Percentiles rank a stretch among this genome's conserved stretches.
These are phyloP conservation scores for Pseudococcus jackbeardsleyi DNA, from an alignment of 2,888 invertebrate genomes.

Conservation along the genomic window DNA sequence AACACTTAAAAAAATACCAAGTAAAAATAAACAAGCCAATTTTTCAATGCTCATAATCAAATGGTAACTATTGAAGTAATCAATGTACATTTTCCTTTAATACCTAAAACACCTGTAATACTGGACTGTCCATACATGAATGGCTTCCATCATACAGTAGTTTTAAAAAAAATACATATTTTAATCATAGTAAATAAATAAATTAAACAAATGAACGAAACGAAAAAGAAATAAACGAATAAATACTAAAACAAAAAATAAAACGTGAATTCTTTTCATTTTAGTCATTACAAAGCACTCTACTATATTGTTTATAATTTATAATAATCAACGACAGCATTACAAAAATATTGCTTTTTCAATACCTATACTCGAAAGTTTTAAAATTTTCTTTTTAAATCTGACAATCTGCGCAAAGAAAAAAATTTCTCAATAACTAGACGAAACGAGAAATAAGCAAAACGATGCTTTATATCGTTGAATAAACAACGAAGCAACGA, in stretches of 20 bases:
- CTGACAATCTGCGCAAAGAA: background rate
- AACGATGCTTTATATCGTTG: background rate
- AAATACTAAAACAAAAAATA: background rate
- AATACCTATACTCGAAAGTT: background rate
- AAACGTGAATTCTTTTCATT: background rate
- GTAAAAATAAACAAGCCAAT: constrained; percentile 47
- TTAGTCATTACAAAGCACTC: background rate
- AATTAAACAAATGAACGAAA: background rate
- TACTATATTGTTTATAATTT: background rate
- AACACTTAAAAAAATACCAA: constrained; percentile 35
- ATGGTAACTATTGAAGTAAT: constrained; percentile 57
- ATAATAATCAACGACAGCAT: background rate
- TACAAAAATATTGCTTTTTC: constrained; percentile 23
- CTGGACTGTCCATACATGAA: constrained; percentile 8
- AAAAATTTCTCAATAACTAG: background rate
- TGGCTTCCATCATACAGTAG: background rate
- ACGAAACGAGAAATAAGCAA: background rate
- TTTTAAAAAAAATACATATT: background rate
- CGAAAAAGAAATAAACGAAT: background rate
- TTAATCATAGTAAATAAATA: background rate
- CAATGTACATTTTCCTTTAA: constrained; percentile 20
- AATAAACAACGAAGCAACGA: background rate
- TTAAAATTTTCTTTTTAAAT: background rate
- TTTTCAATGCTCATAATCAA: constrained; percentile 51
- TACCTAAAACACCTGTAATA: constrained; percentile 28